phyloP scores from a whole-genome alignment of 2,113 vertebrate species.

The Alaudala cheleensis region DNA sequence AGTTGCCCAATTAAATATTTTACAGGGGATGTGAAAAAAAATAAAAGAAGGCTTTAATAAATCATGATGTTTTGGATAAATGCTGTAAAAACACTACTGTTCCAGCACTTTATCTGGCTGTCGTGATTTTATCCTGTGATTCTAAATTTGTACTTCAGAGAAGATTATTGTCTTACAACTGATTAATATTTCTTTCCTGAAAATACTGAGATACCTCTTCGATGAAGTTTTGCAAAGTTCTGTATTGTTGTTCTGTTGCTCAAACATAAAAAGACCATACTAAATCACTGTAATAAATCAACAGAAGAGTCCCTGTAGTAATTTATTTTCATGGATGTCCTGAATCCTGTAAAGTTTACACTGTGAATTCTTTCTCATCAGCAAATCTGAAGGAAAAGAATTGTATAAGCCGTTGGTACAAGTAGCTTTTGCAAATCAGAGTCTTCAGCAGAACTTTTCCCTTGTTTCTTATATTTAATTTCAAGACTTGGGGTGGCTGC shows the following conservation, averaged over 20 bases:
- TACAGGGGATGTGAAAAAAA: background rate
- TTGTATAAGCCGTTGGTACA: accelerated
- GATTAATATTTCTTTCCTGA: background rate
- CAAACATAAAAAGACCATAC: background rate
- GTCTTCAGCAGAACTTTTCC: background rate
- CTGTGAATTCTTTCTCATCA: background rate
- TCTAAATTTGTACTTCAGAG: background rate
- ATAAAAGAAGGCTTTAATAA: background rate
- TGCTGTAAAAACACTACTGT: background rate
- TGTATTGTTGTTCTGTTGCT: background rate
- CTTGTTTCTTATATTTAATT: background rate
- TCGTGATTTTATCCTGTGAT: background rate
- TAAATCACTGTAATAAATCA: background rate
- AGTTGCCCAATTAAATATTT: background rate
- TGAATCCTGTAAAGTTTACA: background rate
- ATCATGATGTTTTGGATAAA: background rate
- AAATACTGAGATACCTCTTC: background rate
- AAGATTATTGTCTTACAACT: background rate
- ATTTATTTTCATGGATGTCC: background rate
- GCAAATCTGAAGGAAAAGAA: background rate
- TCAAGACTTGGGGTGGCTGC: background rate
- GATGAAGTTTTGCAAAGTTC: background rate
- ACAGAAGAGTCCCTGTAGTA: background rate
- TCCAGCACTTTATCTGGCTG: background rate
- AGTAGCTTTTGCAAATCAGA: background rate